phyloP scores from a whole-genome alignment of 2,888 invertebrate species.

The Drosophila planitibia region DNA sequence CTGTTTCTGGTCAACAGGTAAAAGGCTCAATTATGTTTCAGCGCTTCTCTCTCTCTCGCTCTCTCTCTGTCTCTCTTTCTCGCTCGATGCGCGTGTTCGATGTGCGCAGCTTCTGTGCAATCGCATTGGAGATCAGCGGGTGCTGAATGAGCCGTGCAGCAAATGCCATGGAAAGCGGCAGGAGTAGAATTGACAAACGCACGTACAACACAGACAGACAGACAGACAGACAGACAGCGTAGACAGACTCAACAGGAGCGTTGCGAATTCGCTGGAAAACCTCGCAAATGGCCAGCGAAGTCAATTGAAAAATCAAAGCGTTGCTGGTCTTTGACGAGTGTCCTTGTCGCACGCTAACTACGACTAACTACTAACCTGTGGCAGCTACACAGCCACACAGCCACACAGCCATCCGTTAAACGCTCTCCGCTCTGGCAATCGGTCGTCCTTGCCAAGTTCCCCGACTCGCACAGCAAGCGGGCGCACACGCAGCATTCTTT shows the following conservation, averaged over 20 bases:
- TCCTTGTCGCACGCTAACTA: conserved; percentile 67
- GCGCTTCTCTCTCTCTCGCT: neutral
- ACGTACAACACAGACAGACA: neutral
- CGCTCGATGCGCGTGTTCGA: conserved; percentile 33
- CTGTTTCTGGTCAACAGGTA: conserved; percentile 6
- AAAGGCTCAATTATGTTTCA: neutral
- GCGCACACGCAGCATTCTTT: conserved; percentile 60
- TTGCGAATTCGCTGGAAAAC: conserved; percentile 54
- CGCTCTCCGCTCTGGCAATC: conserved; percentile 1
- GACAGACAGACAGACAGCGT: neutral
- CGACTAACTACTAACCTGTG: conserved; percentile 58
- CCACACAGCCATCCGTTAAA: neutral
- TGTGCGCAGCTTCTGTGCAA: conserved; percentile 56
- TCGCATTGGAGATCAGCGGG: conserved; percentile 60
- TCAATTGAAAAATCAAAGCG: conserved; percentile 29
- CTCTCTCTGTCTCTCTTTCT: neutral
- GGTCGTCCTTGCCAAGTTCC: conserved; percentile 45
- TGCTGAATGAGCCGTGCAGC: conserved; percentile 50
- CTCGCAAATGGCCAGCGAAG: conserved; percentile 11
- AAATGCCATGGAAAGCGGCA: conserved; percentile 65
- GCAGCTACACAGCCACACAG: conserved; percentile 16
- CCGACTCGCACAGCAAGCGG: conserved; percentile 62
- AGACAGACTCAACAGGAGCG: conserved; percentile 41
- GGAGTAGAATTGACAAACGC: conserved; percentile 8
- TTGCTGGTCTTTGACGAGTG: conserved; percentile 31